Base-by-base conservation (phyloP, 2,888 invertebrate species). In the Pterostichus niger region DNA sequence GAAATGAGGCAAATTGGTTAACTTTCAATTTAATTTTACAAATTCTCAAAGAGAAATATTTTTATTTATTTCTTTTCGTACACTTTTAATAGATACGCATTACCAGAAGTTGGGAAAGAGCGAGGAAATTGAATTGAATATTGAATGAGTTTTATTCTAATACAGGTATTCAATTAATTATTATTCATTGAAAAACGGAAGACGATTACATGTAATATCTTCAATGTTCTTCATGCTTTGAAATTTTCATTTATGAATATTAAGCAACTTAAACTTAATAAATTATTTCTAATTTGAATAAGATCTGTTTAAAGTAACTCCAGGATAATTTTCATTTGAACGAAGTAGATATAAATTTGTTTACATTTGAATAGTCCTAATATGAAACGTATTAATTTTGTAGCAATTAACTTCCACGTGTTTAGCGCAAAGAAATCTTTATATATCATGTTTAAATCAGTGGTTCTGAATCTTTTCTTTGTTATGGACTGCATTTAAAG, bases 161-260 rank as follows among this genome's bases (percentile, higher is more conserved):
- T 77, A 78, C 78, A 78, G 78, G 78, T 78, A 78, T 78, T 78
- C 44, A 78, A 78, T 78, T 61, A 78, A 78, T 78, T 78, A 61
- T 59, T 78, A 78, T 78, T 56, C 78, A 78, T 77, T 78, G 78
- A 78, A 78, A 78, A 78, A 78, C 33, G 78, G 78, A 59, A 59
- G 56, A 78, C 54, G 78, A 78, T 78, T 61, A 61, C 56, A 61
- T 78, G 24, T 61, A 61, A 61, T 78, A 78, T 59, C 78, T 40
- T 31, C 35, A 40, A 17, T 56, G 46, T 59, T 61, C 78, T 78
- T 78, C 61, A 78, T 78, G 61, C 56, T 35, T 56, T 54, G 15
- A 59, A 78, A 78, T 59, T 78, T 78, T 78, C 56, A 44, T 59
- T 61, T 78, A 78, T 78, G 78, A 78, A 78, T 78, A 78, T 56